phyloP scores from a whole-genome alignment of 2,113 vertebrate genomes.

The Crotalus horridus region DNA sequence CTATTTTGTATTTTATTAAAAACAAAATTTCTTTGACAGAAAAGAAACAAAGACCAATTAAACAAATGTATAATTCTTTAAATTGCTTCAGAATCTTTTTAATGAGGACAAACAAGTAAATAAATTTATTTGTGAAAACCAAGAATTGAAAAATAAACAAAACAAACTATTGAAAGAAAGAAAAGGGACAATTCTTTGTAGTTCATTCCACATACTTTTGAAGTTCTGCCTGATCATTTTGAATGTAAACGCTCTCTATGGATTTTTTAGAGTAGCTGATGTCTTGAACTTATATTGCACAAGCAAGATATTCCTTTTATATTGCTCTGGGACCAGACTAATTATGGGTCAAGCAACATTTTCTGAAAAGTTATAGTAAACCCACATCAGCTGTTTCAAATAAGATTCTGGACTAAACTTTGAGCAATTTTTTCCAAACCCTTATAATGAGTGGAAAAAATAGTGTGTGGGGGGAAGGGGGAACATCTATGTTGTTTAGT shows the following conservation, averaged over 20 bases:
- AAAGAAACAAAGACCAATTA: neutral
- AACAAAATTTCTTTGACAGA: neutral
- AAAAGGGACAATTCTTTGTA: neutral
- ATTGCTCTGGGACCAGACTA: neutral
- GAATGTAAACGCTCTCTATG: conserved; percentile 11
- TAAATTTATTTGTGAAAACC: neutral
- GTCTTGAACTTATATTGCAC: conserved; percentile 7
- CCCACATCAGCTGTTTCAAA: neutral
- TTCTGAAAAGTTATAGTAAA: conserved; percentile 5
- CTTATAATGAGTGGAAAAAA: neutral
- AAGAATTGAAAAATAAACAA: too few species aligned
- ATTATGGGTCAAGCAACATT: neutral
- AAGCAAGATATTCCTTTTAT: neutral
- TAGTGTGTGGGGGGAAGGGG: conserved; percentile 4
- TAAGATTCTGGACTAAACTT: conserved; percentile 12
- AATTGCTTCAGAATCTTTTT: neutral
- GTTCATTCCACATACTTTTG: neutral
- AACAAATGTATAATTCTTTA: neutral
- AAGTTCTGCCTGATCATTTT: neutral
- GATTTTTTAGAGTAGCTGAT: neutral
- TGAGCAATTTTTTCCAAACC: conserved; percentile 27
- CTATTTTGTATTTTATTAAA: neutral
- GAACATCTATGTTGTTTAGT: conserved; percentile 26
- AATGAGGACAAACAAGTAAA: neutral
- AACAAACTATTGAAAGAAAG: neutral